phyloP scores from a whole-genome alignment of 2,888 invertebrate genomes.

The Terebella lapidaria region DNA sequence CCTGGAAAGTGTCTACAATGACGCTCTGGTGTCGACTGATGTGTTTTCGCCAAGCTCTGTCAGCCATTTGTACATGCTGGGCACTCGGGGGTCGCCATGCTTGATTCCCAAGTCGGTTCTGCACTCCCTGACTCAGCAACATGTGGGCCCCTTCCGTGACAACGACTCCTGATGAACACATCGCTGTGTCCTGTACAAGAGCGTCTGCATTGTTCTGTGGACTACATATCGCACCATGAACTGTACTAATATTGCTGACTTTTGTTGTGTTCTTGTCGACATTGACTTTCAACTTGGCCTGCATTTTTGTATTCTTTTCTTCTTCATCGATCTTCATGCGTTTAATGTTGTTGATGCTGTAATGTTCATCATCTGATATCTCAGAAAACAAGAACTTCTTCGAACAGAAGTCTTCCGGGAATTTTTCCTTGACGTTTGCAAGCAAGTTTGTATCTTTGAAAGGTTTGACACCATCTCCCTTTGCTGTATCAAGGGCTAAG shows the following conservation, averaged over 20 bases:
- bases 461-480: conserved; percentile 13
- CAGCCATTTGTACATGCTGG: conserved; percentile 52
- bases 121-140: not conserved
- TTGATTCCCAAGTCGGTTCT: not conserved
- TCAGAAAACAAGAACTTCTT: conserved; percentile 18
- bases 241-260: not conserved
- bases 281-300: conserved; percentile 35
- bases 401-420: conserved; percentile 18
- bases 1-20: conserved; percentile 63
- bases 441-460: conserved; percentile 58
- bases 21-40: conserved; percentile 60
- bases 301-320: conserved; percentile 21
- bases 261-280: conserved; percentile 20
- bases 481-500: conserved; percentile 11
- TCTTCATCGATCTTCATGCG: conserved; percentile 43
- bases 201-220: not conserved
- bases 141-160: not conserved
- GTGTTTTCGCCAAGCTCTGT: conserved; percentile 60
- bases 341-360: conserved; percentile 35
- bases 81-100: not conserved
- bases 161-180: not conserved
- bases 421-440: conserved; percentile 36
- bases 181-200: not conserved
- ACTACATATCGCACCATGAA: not conserved
- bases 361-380: conserved; percentile 4